Evolutionary conservation across 2,888 invertebrate genomes (phyloP), one percentile per base, ranked within the genome.

Genomic region (Myopa testacea): DNA sequence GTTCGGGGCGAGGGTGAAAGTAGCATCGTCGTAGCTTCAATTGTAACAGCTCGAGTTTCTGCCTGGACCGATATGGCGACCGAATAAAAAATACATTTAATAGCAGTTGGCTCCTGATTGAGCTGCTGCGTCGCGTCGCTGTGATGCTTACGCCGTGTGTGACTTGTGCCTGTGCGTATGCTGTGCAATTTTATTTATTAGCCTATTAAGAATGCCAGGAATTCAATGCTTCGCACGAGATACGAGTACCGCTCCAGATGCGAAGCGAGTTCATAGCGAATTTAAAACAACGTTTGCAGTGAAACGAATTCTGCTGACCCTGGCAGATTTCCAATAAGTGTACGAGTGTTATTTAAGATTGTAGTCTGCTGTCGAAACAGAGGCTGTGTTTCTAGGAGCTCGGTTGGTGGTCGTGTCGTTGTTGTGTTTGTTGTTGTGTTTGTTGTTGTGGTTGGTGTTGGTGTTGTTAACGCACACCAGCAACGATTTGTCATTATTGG

Each of bases 281-380:
- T 50, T 45, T 38, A 50, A 45, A n/a, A 8, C 14, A 12, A 14
- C 19, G 14, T 19, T 12, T 50, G 40, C 34, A 14, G 14, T 38
- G 37, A 67, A 71, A 58, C 60, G 62, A 82, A 85, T 86, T 85
- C 78, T 86, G 85, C 86, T 85, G 85, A 85, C 85, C 85, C 84
- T 84, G 86, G 85, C 86, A 85, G 83, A 85, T 85, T 80, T 78
- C 76, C 79, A 77, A 79, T 80, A 80, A 26, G 26, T 26, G 26
- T 63, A 77, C 45, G 45, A 45, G 4, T 45, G 45, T 79, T 78
- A 80, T 77, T 45, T 77, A 75, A 80, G 80, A 75, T 77, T 75
- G 70, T 71, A 74, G 76, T 74, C 78, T 65, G 58, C 77, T 75
- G 65, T 58, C n/a, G 58, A 2, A 55, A 14, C 16, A 52, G 16